A percentile compares a stretch with the other conserved stretches of the same genome.
These are phyloP conservation scores for Apodemia duryi DNA, from an alignment of 2,888 invertebrate species.

Conservation along the genomic window DNA sequence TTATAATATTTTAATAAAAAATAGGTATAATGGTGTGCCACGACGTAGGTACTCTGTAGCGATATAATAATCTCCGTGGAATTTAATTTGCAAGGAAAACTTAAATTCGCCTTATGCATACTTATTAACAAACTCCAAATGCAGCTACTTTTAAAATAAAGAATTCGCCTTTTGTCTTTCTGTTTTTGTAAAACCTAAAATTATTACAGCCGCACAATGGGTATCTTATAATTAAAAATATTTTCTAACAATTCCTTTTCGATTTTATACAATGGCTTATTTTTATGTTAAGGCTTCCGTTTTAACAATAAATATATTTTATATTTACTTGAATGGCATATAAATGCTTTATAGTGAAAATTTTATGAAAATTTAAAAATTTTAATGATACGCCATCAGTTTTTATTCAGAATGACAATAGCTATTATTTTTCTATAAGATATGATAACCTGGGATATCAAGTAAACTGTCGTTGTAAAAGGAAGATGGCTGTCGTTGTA, in stretches of 20 bases:
- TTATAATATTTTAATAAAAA: too few relatives aligned
- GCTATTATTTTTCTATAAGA: too few relatives aligned
- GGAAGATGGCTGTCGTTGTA: too few relatives aligned
- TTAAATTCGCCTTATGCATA: slow-evolving; percentile 20
- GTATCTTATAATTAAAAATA: neutral
- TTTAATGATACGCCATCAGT: too few relatives aligned
- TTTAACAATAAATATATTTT: too few relatives aligned
- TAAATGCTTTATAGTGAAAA: too few relatives aligned
- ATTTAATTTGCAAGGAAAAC: slow-evolving; percentile 21
- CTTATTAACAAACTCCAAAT: slow-evolving; percentile 3
- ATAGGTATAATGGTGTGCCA: neutral
- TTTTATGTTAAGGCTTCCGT: too few relatives aligned
- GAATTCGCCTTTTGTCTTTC: slow-evolving; percentile 9
- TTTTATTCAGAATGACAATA: too few relatives aligned
- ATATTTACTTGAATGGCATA: too few relatives aligned
- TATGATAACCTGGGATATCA: too few relatives aligned
- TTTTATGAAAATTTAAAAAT: too few relatives aligned
- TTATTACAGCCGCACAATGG: neutral
- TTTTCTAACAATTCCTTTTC: neutral
- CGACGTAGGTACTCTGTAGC: neutral
- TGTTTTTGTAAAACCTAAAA: slow-evolving; percentile 3
- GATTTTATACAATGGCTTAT: neutral
- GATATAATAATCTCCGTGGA: neutral
- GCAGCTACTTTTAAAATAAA: slow-evolving; percentile 9
- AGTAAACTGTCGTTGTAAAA: too few relatives aligned